Percentiles rank a stretch among this genome's conserved stretches.
Conservation (phyloP, 2,797 vertebrate species). For the Onychomys arenicola region DNA sequence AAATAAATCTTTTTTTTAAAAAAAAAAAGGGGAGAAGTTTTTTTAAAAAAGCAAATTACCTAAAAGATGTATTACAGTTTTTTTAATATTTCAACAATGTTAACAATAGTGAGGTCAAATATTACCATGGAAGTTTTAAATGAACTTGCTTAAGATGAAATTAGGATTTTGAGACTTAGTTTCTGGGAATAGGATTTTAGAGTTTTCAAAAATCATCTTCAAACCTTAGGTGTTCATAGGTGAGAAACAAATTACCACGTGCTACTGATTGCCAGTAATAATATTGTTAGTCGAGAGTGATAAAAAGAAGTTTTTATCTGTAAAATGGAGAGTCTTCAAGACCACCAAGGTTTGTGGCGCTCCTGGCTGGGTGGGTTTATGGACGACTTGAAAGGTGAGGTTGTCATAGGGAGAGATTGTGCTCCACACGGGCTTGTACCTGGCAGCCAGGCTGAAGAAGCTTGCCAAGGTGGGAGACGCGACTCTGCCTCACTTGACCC, state of each 20-base stretch:
- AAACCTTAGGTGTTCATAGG: constrained; percentile 32
- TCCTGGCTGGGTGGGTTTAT: constrained; percentile 48
- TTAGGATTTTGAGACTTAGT: constrained; percentile 35
- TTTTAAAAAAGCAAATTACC: constrained; percentile 22
- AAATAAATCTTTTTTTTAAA: no score
- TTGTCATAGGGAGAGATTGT: not conserved
- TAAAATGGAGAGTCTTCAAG: constrained; percentile 37
- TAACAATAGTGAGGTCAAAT: constrained; percentile 35
- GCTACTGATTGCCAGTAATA: not conserved
- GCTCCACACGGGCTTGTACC: not conserved
- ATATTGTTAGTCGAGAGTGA: constrained; percentile 7
- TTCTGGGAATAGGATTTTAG: constrained; percentile 42
- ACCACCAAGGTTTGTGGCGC: not conserved
- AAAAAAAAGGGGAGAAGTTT: no score
- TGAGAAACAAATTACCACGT: constrained; percentile 38
- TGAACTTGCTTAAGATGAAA: constrained; percentile 54
- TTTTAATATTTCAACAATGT: constrained; percentile 35
- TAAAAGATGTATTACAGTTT: not conserved
- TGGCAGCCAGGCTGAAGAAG: not conserved
- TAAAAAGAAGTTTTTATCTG: constrained; percentile 51
- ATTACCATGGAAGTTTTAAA: constrained; percentile 50
- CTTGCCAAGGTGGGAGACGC: not conserved
- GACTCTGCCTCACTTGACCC: not conserved
- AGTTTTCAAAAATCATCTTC: not conserved
- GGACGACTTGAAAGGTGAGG: constrained; percentile 35